Percentiles rank a stretch among this genome's conserved stretches.
Conservation (phyloP, 2,888 invertebrate genomes). For the Rhamphomyia laevipes region DNA sequence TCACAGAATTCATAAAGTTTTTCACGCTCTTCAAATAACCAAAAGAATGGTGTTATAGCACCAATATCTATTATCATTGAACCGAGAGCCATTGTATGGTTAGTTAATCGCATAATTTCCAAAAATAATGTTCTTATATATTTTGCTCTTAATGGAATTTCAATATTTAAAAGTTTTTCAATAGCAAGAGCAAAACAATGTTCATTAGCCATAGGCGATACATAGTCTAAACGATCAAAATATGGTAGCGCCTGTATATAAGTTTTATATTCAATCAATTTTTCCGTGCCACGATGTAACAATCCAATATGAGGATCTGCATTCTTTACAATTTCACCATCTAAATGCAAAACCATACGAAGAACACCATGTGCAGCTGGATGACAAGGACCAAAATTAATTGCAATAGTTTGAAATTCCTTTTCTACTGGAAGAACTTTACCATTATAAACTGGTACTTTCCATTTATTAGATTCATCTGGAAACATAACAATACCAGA, state of each 20-base stretch:
- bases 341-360: constrained; percentile 64
- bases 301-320: constrained; percentile 81
- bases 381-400: constrained; percentile 85
- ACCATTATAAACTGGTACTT: constrained; percentile 30
- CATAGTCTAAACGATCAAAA: constrained; percentile 80
- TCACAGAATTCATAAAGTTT: constrained; percentile 79
- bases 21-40: constrained; percentile 83
- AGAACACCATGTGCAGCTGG: constrained; percentile 87
- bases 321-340: constrained; percentile 68
- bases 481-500: constrained; percentile 47
- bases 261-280: constrained; percentile 80
- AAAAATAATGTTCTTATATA: constrained; percentile 64
- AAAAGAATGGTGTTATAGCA: constrained; percentile 81
- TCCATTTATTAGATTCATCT: constrained; percentile 31
- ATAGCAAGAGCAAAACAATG: constrained; percentile 65
- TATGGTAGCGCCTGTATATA: constrained; percentile 75
- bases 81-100: constrained; percentile 65
- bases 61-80: constrained; percentile 72
- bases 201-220: constrained; percentile 74
- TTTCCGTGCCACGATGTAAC: constrained; percentile 79
- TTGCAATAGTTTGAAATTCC: constrained; percentile 49
- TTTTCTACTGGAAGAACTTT: constrained; percentile 42
- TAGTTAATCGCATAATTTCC: constrained; percentile 67
- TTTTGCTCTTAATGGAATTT: constrained; percentile 65
- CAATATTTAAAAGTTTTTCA: constrained; percentile 70